Evolutionary conservation across 2,888 invertebrate species (phyloP).

Genomic region (Drosophila paranaensis): DNA sequence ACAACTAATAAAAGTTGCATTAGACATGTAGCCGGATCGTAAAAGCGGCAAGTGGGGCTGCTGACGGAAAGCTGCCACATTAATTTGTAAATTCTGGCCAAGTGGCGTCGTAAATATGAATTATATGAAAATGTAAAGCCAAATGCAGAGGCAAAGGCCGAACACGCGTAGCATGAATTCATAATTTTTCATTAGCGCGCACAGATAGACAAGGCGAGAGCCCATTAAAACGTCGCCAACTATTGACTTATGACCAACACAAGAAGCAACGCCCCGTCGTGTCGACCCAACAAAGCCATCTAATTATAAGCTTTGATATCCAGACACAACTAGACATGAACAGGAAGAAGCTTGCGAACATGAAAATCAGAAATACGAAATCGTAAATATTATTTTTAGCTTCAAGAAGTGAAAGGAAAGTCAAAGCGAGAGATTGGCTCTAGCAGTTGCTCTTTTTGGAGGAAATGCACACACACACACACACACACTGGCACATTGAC

Average conservation of each 20-base stretch:
- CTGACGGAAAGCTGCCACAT: constrained; percentile 56
- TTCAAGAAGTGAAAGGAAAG: constrained; percentile 18
- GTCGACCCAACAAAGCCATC: constrained; percentile 44
- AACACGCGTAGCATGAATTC: constrained; percentile 51
- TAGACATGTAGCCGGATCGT: constrained; percentile 24
- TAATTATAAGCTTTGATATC: constrained; percentile 62
- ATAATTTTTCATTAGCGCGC: constrained; percentile 76
- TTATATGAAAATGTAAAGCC: constrained; percentile 33
- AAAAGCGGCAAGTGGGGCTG: constrained; percentile 30
- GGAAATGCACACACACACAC: constrained; percentile 16
- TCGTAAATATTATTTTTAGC: constrained; percentile 74
- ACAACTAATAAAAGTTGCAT: constrained; percentile 53
- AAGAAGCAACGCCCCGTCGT: constrained; percentile 21
- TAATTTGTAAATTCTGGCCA: constrained; percentile 30
- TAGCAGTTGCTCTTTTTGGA: constrained; percentile 28
- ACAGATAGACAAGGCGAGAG: constrained; percentile 32
- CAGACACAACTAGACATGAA: constrained; percentile 31
- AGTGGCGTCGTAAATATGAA: constrained; percentile 42
- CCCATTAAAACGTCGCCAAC: constrained; percentile 76
- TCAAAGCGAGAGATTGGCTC: constrained; percentile 12
- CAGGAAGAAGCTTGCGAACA: constrained; percentile 50
- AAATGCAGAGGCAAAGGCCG: constrained; percentile 17
- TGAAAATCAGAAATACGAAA: constrained; percentile 62
- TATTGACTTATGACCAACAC: constrained; percentile 73
- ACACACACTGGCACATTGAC: not conserved